Evolutionary conservation across 2,888 invertebrate species (phyloP).

Genomic region (Agonopterix arenella): DNA sequence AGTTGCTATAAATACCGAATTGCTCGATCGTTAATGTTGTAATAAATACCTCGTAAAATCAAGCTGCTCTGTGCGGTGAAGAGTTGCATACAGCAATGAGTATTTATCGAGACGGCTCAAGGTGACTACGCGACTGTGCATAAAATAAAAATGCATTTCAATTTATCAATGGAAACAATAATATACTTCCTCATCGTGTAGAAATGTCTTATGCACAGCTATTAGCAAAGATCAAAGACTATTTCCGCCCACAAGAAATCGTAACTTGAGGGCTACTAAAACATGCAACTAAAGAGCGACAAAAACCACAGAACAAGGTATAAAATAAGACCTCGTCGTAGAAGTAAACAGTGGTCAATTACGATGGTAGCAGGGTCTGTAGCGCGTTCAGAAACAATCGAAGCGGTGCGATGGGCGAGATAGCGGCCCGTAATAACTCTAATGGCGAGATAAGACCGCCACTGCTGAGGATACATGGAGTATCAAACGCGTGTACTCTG

Average conservation of each 20-base stretch:
- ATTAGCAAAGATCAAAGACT: not conserved
- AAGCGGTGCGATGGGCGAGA: constrained; percentile 72
- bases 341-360: constrained; percentile 76
- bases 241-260: not conserved
- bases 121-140: constrained; percentile 8
- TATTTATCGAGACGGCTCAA: constrained; percentile 18
- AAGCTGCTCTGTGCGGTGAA: constrained; percentile 30
- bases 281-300: constrained; percentile 8
- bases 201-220: too few species aligned
- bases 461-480: constrained; percentile 47
- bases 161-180: constrained; percentile 11
- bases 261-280: too few species aligned
- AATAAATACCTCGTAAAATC: constrained; percentile 44
- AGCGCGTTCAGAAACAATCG: constrained; percentile 72
- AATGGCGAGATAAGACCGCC: constrained; percentile 73
- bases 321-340: constrained; percentile 63
- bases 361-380: constrained; percentile 62
- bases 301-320: constrained; percentile 51
- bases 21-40: constrained; percentile 28
- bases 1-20: constrained; percentile 36
- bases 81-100: constrained; percentile 21
- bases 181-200: constrained; percentile 33
- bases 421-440: constrained; percentile 73
- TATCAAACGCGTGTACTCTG: constrained; percentile 29
- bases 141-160: constrained; percentile 10